Evolutionary conservation across 2,797 vertebrate species (phyloP).

Genomic region (Phaenicophaeus curvirostris): DNA sequence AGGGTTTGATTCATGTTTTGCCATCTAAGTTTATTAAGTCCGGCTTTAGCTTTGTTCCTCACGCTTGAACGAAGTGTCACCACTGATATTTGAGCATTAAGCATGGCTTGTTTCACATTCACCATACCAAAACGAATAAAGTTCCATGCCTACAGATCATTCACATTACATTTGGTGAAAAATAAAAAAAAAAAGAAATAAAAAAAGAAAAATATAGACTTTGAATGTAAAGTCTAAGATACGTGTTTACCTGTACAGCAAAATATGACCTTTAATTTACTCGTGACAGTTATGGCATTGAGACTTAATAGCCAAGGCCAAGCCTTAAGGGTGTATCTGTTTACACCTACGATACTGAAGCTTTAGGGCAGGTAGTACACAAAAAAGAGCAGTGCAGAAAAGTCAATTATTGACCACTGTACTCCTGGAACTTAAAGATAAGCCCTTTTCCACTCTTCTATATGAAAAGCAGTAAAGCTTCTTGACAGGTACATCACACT

Average conservation of each 20-base stretch:
- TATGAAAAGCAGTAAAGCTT: not conserved
- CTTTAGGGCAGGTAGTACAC: not conserved
- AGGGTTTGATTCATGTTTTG: not conserved
- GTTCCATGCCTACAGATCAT: not conserved
- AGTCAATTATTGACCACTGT: not conserved
- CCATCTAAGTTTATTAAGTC: not conserved
- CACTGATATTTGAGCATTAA: not conserved
- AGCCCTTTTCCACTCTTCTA: not conserved
- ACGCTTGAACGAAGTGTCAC: not conserved
- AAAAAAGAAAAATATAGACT: not conserved
- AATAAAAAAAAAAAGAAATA: not conserved
- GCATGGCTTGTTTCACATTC: not conserved
- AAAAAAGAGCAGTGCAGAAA: not conserved
- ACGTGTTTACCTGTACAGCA: not conserved
- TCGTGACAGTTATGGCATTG: not conserved
- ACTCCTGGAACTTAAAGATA: not conserved
- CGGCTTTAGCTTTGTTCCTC: not conserved
- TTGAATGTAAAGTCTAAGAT: not conserved
- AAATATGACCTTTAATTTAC: not conserved
- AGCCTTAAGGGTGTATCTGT: not conserved
- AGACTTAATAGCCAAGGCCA: not conserved
- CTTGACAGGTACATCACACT: not conserved
- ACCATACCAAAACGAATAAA: not conserved
- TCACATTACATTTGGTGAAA: not conserved
- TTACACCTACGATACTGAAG: not conserved